Evolutionary conservation across 2,113 vertebrate species (phyloP).

Genomic region (Argyrosomus japonicus): DNA sequence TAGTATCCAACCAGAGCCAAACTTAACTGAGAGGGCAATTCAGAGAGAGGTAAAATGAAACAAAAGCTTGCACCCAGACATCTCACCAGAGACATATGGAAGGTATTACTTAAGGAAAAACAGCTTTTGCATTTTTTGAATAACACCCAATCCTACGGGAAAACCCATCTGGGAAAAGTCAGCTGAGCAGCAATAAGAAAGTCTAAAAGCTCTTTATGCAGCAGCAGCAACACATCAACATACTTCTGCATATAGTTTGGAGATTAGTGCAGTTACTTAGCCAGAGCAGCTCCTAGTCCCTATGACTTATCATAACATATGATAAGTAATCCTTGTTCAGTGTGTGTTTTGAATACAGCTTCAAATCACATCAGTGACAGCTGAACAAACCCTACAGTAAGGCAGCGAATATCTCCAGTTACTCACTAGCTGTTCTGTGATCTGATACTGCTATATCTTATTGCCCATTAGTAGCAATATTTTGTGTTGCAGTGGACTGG

Average conservation of each 20-base stretch:
- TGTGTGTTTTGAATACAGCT: background rate
- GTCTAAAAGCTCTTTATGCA: slow-evolving; percentile 33
- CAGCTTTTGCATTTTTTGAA: slow-evolving; percentile 67
- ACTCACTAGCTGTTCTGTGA: background rate
- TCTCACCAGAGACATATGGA: slow-evolving; percentile 77
- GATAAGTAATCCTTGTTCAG: slow-evolving; percentile 8
- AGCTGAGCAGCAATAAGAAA: slow-evolving; percentile 44
- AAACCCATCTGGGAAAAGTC: slow-evolving; percentile 47
- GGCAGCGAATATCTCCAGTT: background rate
- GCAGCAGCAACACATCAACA: slow-evolving; percentile 17
- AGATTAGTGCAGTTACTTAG: slow-evolving; percentile 17
- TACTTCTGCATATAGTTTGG: slow-evolving; percentile 5
- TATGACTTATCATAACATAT: slow-evolving; percentile 13
- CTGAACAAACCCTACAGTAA: slow-evolving; percentile 8
- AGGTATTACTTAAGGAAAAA: slow-evolving; percentile 75
- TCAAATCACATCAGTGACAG: slow-evolving; percentile 15
- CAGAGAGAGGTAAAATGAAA: slow-evolving; percentile 56
- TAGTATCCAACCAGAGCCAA: slow-evolving; percentile 67
- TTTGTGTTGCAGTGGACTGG: background rate
- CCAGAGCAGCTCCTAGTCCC: slow-evolving; percentile 2
- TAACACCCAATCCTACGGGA: slow-evolving; percentile 56
- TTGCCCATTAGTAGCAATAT: background rate
- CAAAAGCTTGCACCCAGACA: slow-evolving; percentile 62
- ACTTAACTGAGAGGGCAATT: slow-evolving; percentile 63
- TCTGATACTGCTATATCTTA: background rate